phyloP scores from a whole-genome alignment of 2,797 vertebrate species.

The Tadarida brasiliensis region DNA sequence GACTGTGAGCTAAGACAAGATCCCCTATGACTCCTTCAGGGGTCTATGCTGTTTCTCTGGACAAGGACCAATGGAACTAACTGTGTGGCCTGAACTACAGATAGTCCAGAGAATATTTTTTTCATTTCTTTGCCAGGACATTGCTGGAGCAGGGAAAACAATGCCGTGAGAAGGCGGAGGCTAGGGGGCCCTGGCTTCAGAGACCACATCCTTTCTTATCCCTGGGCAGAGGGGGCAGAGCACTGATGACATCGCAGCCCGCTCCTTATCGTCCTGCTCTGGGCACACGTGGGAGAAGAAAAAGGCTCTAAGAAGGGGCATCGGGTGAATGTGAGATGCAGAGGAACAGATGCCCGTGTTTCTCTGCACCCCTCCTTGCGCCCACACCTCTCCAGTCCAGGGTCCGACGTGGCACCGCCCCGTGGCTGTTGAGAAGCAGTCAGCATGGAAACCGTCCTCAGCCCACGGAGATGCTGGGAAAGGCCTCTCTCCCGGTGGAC shows the following conservation, averaged over 20 bases:
- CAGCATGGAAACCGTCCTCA: fast-evolving
- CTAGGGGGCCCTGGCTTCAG: neutral
- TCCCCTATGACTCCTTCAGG: too few species aligned
- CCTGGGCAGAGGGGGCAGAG: neutral
- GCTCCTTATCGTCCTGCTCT: neutral
- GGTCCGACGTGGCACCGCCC: neutral
- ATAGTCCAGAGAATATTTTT: neutral
- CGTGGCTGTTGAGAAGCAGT: too few species aligned
- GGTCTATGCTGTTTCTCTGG: neutral
- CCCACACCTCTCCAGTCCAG: neutral
- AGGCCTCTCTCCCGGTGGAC: neutral
- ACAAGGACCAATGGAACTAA: neutral
- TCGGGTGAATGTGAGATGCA: neutral
- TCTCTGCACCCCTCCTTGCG: fast-evolving
- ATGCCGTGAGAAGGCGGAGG: neutral
- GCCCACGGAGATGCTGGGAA: neutral
- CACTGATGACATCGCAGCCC: neutral
- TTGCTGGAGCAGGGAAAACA: neutral
- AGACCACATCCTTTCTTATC: neutral
- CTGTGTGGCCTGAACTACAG: neutral
- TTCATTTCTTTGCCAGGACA: neutral
- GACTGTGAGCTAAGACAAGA: neutral
- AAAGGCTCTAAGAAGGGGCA: neutral
- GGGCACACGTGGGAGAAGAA: neutral
- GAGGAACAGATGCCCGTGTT: neutral